Evolutionary conservation across 2,888 invertebrate species (phyloP), one percentile per base, ranked within the genome.

Genomic region (Luperina testacea): DNA sequence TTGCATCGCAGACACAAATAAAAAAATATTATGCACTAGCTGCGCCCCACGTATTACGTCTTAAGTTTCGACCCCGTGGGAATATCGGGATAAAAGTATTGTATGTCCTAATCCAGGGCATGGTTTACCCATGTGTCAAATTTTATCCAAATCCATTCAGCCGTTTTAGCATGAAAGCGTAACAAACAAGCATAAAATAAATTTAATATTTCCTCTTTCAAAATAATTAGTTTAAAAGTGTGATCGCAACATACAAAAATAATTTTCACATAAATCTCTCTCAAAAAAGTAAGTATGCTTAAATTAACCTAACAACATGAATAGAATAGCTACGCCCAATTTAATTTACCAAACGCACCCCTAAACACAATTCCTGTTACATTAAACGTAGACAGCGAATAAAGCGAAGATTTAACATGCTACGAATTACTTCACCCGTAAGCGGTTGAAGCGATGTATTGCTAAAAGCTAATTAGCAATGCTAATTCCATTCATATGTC

Each of bases 401-500:
- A 80, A 85, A 85, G 74, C 77, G 78, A 85, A 77, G 80, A 78
- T 79, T 76, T 77, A 87, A 85, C 82, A 76, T 76, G 61, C 65
- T 67, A 75, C 82, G 87, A 84, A 80, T 81, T 87, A 80, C 87
- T 86, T 80, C 85, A 85, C 81, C 81, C 80, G 85, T 83, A 78
- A 81, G 84, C 83, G 81, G 82, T 59, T 77, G 72, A 80, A 81
- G 81, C 85, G 79, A 83, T 89, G 88, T 90, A 91, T 89, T 86
- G 88, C 88, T 89, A 81, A 88, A 87, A 87, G 89, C 87, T 92
- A 89, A 91, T 92, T 91, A 92, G 90, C 90, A 91, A 88, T 92
- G 91, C 89, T 92, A 91, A 92, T 91, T 86, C 83, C 85, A 90
- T 91, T 92, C 91, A 91, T 91, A 89, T 88, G 88, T 87, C 83